phyloP scores from a whole-genome alignment of 2,113 vertebrate species.

The Pavo muticus region DNA sequence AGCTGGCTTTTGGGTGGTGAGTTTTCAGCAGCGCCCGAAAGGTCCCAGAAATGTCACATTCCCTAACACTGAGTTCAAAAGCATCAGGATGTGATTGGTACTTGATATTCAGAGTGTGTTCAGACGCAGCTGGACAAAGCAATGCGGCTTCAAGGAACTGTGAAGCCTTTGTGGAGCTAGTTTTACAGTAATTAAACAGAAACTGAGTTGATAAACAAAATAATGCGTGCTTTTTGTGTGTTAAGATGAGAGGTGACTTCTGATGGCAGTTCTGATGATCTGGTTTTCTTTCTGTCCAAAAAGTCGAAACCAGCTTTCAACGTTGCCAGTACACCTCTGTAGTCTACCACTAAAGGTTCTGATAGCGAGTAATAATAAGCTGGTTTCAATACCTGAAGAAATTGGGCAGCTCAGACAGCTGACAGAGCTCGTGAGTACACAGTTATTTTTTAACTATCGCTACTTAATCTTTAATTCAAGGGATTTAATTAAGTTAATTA shows the following conservation, averaged over 20 bases:
- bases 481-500: background rate
- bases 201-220: background rate
- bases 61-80: background rate
- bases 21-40: background rate
- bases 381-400: constrained; percentile 94
- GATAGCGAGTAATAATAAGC: constrained; percentile 96
- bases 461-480: background rate
- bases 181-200: background rate
- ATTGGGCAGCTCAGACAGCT: constrained; percentile 90
- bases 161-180: background rate
- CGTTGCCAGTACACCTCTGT: constrained; percentile 89
- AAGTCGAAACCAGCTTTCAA: constrained; percentile 96
- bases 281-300: constrained; percentile 34
- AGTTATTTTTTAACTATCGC: background rate
- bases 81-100: background rate
- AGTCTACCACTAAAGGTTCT: constrained; percentile 93
- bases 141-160: background rate
- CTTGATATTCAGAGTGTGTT: background rate
- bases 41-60: background rate
- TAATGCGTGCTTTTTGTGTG: background rate
- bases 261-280: constrained; percentile 8
- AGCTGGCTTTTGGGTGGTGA: background rate
- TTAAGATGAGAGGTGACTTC: background rate
- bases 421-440: constrained; percentile 91
- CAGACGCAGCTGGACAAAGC: background rate